Conservation (phyloP, 2,113 vertebrate genomes). For the Oryzias woworae region DNA sequence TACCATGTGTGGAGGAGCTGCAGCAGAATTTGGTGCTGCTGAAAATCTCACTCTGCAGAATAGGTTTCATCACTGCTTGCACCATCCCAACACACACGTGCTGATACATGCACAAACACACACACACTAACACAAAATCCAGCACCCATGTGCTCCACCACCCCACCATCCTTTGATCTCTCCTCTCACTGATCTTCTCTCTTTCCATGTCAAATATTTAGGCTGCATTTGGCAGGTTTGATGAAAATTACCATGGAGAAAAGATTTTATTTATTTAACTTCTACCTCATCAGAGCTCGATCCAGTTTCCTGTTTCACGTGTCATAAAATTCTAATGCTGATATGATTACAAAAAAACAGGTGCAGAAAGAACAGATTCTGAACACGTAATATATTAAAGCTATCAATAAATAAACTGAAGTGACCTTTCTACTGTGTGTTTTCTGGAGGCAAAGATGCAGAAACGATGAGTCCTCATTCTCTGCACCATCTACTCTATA, state of each 20-base stretch:
- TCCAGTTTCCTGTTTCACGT: conserved; percentile 31
- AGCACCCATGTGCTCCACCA: background rate
- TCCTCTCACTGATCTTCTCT: conserved; percentile 72
- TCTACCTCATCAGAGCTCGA: conserved; percentile 56
- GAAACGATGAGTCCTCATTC: background rate
- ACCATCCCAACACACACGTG: conserved; percentile 32
- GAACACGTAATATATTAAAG: background rate
- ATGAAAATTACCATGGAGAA: conserved; percentile 70
- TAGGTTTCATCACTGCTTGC: conserved; percentile 69
- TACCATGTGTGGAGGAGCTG: conserved; percentile 61
- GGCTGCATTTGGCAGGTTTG: conserved; percentile 75
- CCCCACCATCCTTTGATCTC: conserved; percentile 67
- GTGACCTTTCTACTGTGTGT: background rate
- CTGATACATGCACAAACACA: conserved; percentile 6
- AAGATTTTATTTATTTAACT: conserved; percentile 72
- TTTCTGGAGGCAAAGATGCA: background rate
- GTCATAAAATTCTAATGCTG: conserved; percentile 15
- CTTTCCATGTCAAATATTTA: conserved; percentile 79
- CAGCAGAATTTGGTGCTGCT: conserved; percentile 55
- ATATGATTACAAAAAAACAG: too few relatives aligned
- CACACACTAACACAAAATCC: conserved; percentile 17
- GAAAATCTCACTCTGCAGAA: conserved; percentile 68
- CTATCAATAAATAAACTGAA: background rate
- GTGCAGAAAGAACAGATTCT: background rate
- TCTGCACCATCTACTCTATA: background rate